Conservation (phyloP, 2,797 vertebrate species). For the Myotis vivesi region DNA sequence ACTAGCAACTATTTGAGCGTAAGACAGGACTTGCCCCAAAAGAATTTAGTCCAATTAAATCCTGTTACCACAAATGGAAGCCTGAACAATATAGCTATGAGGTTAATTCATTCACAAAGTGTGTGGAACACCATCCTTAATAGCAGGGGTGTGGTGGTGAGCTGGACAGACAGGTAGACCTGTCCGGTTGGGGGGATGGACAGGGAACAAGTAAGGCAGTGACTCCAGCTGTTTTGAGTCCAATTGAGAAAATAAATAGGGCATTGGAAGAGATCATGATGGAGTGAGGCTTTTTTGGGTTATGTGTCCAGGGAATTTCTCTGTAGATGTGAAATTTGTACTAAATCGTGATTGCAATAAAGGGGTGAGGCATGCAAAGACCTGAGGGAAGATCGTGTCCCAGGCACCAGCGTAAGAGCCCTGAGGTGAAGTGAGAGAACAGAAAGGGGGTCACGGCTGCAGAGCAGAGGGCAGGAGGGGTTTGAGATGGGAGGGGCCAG, state of each 20-base stretch:
- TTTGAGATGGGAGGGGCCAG: neutral
- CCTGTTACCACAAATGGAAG: neutral
- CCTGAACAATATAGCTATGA: neutral
- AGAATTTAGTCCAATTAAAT: neutral
- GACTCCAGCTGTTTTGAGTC: neutral
- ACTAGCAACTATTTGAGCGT: neutral
- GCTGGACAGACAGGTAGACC: neutral
- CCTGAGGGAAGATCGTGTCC: neutral
- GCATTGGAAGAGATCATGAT: neutral
- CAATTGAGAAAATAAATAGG: neutral
- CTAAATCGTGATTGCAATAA: neutral
- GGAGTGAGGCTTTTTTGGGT: neutral
- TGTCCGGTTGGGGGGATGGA: neutral
- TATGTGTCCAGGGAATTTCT: neutral
- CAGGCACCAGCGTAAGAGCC: neutral
- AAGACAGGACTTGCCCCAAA: neutral
- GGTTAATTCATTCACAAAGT: neutral
- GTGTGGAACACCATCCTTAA: fast-evolving
- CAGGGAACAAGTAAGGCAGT: neutral
- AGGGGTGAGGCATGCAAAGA: neutral
- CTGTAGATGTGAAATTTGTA: neutral
- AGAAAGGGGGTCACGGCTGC: neutral
- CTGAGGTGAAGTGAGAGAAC: neutral
- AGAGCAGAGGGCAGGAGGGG: neutral
- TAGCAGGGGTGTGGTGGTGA: neutral